Percentiles rank a stretch among this genome's conserved stretches.
phyloP scores from a whole-genome alignment of 2,888 invertebrate species.

The Cerceris ruficornis region DNA sequence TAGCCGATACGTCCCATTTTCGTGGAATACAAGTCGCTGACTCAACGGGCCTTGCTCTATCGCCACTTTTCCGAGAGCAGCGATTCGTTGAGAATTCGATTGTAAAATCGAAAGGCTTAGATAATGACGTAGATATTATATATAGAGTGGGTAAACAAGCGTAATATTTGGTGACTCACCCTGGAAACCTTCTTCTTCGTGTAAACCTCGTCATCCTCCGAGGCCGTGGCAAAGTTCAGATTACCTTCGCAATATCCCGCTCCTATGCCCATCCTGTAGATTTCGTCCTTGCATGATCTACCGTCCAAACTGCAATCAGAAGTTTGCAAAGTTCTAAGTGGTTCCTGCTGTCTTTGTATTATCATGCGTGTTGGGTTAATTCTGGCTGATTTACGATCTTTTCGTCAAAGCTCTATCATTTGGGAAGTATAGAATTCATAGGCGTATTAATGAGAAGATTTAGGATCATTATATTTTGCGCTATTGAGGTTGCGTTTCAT shows the following conservation, averaged over 20 bases:
- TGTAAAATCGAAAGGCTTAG: neutral
- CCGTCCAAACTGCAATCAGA: constrained; percentile 75
- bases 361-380: no score
- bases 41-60: neutral
- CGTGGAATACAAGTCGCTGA: neutral
- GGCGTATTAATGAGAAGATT: no score
- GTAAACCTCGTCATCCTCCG: constrained; percentile 80
- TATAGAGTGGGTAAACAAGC: constrained; percentile 8
- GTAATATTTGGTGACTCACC: constrained; percentile 68
- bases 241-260: constrained; percentile 79
- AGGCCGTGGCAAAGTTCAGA: constrained; percentile 79
- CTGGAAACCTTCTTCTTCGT: constrained; percentile 80
- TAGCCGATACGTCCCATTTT: neutral
- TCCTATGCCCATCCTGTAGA: constrained; percentile 79
- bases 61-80: neutral
- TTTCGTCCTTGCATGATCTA: constrained; percentile 80
- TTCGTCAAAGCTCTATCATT: no score
- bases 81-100: neutral
- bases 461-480: no score
- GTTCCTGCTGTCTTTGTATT: no score
- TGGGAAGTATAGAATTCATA: no score
- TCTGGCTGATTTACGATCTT: no score
- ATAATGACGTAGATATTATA: neutral
- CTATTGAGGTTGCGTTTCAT: no score
- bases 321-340: neutral